phyloP scores from a whole-genome alignment of 2,797 vertebrate species.

The Enteromius radiatus region DNA sequence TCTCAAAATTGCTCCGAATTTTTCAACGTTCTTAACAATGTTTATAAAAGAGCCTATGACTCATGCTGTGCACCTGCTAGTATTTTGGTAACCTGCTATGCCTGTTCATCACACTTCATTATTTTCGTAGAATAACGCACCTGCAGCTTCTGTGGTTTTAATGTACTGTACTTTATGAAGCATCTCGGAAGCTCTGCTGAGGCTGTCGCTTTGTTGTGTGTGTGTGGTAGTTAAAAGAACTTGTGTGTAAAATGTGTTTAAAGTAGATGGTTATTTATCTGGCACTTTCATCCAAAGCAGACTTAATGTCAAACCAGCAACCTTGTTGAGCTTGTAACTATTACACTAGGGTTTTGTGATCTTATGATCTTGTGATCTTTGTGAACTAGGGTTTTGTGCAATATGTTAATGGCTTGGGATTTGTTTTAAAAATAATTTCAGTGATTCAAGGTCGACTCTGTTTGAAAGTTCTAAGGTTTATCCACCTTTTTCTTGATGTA shows the following conservation, averaged over 20 bases:
- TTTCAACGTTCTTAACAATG: slow-evolving; percentile 13
- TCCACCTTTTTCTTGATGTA: no score
- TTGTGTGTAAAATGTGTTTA: neutral
- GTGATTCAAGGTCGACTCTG: no score
- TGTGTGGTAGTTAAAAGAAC: neutral
- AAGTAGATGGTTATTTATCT: neutral
- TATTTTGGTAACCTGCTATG: slow-evolving; percentile 38
- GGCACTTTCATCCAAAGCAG: neutral
- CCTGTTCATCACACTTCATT: slow-evolving; percentile 39
- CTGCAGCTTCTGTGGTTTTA: slow-evolving; percentile 35
- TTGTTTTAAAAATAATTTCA: no score
- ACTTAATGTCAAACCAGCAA: neutral
- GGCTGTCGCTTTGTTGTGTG: neutral
- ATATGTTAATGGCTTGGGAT: no score
- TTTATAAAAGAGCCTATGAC: slow-evolving; percentile 27
- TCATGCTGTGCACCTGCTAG: slow-evolving; percentile 43
- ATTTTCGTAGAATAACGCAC: slow-evolving; percentile 16
- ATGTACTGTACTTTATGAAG: slow-evolving; percentile 18
- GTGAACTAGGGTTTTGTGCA: no score
- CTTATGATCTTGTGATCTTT: no score
- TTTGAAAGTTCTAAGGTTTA: neutral
- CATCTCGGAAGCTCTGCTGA: neutral
- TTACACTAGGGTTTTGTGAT: neutral
- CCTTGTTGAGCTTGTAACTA: neutral
- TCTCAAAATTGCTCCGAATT: slow-evolving; percentile 3